Evolutionary conservation across 2,888 invertebrate species (phyloP), one percentile per base, ranked within the genome.

Genomic region (Pocota personata): DNA sequence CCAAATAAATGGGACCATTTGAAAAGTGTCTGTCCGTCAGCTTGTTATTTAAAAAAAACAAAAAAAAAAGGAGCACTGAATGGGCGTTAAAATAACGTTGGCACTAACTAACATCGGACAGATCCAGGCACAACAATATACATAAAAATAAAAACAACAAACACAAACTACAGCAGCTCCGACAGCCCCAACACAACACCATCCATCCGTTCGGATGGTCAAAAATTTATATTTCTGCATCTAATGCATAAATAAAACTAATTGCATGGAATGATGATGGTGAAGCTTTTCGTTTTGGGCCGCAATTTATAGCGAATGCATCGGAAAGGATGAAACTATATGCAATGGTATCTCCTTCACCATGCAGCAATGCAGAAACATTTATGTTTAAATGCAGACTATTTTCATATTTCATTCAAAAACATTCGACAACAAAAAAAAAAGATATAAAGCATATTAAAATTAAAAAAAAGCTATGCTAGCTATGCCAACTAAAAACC

Each of bases 201-300:
- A 57, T 58, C 27, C 55, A 66, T 69, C 80, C 82, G 35, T 78
- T 71, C 21, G 72, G 35, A 67, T 72, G 71, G 82, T 86, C 86
- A 86, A 67, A 82, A 86, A 67, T 86, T 80, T 84, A 86, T 86
- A 86, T 86, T 82, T 86, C 32, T 86, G 86, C 82, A 86, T 86
- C 82, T 86, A 86, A 86, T 86, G 86, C 86, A 86, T 86, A 86
- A 86, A 86, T 86, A 86, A 86, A 86, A 86, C 82, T 86, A 86
- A 86, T 86, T 86, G 86, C 86, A 86, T 72, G 52, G 82, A 58
- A 82, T 43, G 76, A 60, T 16, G 77, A 43, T 86, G 84, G 76
- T 77, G 71, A 40, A 55, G 46, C 57, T 19, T 35, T 52, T 80
- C 71, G 43, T 69, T 58, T 57, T 21, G 12, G 48, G 64, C 19